Evolutionary conservation across 2,113 vertebrate species (phyloP).

Genomic region (Aramus guarauna): DNA sequence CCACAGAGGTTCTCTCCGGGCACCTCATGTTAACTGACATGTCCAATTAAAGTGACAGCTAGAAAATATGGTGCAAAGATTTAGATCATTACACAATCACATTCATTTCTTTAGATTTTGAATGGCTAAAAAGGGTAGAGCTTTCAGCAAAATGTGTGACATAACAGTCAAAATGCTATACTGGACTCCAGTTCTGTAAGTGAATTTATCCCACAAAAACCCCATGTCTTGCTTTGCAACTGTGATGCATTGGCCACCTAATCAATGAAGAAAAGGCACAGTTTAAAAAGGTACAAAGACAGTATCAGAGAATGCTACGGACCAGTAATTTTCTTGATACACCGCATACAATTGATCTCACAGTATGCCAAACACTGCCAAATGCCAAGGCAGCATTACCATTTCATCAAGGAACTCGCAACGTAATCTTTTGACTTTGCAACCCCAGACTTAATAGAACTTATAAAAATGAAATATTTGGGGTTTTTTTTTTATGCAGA

Average conservation of each 20-base stretch:
- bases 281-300: neutral
- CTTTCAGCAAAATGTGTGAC: neutral
- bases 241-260: neutral
- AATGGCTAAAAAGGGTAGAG: neutral
- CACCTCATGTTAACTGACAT: slow-evolving; percentile 82
- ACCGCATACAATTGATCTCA: neutral
- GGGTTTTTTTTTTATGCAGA: neutral
- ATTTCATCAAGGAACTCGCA: neutral
- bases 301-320: neutral
- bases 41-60: slow-evolving; percentile 74
- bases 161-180: neutral
- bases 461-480: neutral
- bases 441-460: neutral
- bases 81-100: neutral
- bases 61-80: slow-evolving; percentile 65
- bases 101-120: neutral
- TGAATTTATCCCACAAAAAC: neutral
- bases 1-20: slow-evolving; percentile 68
- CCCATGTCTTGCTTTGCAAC: neutral
- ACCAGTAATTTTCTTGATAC: neutral
- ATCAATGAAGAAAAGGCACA: neutral
- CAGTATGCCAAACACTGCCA: neutral
- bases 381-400: neutral
- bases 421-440: neutral
- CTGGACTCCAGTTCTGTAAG: neutral